Evolutionary conservation across 2,113 vertebrate genomes (phyloP), one percentile per base, ranked within the genome.

Genomic region (Bubalus kerabau): DNA sequence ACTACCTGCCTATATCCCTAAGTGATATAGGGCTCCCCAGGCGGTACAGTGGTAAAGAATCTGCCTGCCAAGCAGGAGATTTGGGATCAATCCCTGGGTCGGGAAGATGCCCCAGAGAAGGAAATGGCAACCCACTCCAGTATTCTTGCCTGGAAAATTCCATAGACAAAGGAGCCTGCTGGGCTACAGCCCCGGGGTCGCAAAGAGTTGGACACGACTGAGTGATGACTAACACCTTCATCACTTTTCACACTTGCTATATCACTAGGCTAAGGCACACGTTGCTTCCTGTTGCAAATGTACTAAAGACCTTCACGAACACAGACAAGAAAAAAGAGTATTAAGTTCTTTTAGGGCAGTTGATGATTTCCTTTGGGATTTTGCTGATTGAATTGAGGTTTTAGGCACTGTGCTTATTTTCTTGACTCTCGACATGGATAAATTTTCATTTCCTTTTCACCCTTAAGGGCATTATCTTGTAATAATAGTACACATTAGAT

Each of bases 401-500:
- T 32, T 82, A 83, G 10, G 80, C 80, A 60, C 82, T 71, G 15
- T 59, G 24, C 32, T 94, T 62, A 64, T 84, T 89, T 93, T 85
- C 50, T 90, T 36, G n/a, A 46, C 46, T 87, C 82, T 89, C 2
- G 0, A 84, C 87, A 97, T 85, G 96, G 96, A 98, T 95, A 98
- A 97, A 98, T 91, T 91, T 98, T 81, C 85, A 86, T 94, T 96
- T 28, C 48, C 62, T 13, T 54, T 94, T 91, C 94, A 57, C 87
- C 90, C 95, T 71, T 94, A 95, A 95, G 21, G 57, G 19, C 82
- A 93, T 89, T 98, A 97, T 95, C 94, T 98, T 97, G 89, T 96
- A 97, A 97, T 97, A 98, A 98, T 96, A 83, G 97, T 91, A 96
- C 93, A 87, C 96, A 94, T 98, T 97, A 97, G 97, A 98, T 98